Percentiles rank a stretch among this genome's conserved stretches.
Evolutionary conservation across 2,797 vertebrate species (phyloP).

Genomic region (Phoeniculus purpureus): DNA sequence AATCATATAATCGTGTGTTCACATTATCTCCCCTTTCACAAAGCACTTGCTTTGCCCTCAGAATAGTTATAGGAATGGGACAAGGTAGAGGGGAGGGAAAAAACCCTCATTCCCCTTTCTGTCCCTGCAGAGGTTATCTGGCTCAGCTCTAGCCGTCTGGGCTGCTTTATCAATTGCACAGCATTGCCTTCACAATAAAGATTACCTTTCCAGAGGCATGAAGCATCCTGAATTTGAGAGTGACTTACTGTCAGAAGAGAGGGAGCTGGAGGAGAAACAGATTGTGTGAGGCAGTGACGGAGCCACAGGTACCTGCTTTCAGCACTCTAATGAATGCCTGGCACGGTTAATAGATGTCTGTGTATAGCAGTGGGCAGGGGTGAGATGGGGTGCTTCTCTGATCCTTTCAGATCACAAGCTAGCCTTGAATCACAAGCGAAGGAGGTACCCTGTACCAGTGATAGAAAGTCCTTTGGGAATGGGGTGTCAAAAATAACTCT

Average conservation of each 20-base stretch:
- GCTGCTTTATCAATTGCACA: neutral
- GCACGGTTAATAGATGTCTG: neutral
- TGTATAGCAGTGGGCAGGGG: neutral
- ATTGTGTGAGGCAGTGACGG: neutral
- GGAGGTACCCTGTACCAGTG: neutral
- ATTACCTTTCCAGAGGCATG: neutral
- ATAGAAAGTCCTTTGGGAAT: neutral
- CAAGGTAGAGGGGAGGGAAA: neutral
- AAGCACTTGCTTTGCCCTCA: neutral
- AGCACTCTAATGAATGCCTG: neutral
- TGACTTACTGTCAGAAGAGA: neutral
- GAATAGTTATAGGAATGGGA: neutral
- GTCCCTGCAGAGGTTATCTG: constrained; percentile 24
- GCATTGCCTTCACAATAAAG: neutral
- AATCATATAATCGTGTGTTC: neutral
- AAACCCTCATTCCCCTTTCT: neutral
- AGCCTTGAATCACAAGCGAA: neutral
- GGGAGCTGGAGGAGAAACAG: neutral
- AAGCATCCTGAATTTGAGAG: neutral
- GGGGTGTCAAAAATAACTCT: neutral
- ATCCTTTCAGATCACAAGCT: neutral
- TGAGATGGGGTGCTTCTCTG: rapidly evolving
- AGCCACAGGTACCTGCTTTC: neutral
- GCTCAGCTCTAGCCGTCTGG: neutral
- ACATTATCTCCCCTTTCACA: neutral